Conservation (phyloP, 2,888 invertebrate genomes). For the Allophyes oxyacanthae region DNA sequence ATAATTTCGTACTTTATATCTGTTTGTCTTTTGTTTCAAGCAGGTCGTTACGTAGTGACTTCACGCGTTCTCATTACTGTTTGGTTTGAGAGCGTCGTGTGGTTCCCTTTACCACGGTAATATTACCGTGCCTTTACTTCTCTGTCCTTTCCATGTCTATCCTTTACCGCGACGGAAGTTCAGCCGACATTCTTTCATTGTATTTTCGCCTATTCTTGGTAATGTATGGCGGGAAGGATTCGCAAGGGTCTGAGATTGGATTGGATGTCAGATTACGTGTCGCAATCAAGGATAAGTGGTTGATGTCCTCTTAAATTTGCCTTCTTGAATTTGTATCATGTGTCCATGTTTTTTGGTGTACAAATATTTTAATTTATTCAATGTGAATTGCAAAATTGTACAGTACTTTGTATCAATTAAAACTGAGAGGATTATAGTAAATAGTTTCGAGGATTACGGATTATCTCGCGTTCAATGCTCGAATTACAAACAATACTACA, state of each 20-base stretch:
- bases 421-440: background rate
- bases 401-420: no score
- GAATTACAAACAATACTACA: no score
- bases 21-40: slow-evolving; percentile 54
- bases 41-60: slow-evolving; percentile 62
- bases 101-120: no score
- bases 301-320: slow-evolving; percentile 4
- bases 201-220: slow-evolving; percentile 51
- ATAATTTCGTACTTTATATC: slow-evolving; percentile 46
- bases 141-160: slow-evolving; percentile 38
- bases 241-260: slow-evolving; percentile 20
- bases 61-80: slow-evolving; percentile 68
- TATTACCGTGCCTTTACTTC: no score
- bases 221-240: slow-evolving; percentile 22
- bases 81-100: slow-evolving; percentile 63
- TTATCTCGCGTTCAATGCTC: background rate
- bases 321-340: no score
- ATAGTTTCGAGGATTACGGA: slow-evolving; percentile 7
- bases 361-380: no score
- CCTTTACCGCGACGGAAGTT: slow-evolving; percentile 46
- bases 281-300: slow-evolving; percentile 43
- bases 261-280: slow-evolving; percentile 43
- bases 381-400: no score
- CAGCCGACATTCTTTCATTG: slow-evolving; percentile 61
- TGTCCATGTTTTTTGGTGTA: no score